Percentiles rank a stretch among this genome's conserved stretches.
Conservation (phyloP, 2,797 vertebrate genomes). For the Telmatherina bonti region DNA sequence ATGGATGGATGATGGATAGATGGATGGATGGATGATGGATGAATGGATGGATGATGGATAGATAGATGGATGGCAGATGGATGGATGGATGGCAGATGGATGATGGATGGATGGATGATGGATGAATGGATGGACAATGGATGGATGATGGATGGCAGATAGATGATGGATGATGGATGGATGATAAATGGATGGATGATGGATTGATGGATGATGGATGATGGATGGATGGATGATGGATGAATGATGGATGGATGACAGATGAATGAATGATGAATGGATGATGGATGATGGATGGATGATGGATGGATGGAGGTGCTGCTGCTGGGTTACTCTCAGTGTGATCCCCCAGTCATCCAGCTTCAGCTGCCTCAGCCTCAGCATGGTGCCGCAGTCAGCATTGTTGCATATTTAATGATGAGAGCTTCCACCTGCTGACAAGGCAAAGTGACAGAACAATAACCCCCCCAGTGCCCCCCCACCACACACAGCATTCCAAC, state of each 20-base stretch:
- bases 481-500: constrained; percentile 5
- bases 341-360: constrained; percentile 64
- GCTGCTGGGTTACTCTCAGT: constrained; percentile 52
- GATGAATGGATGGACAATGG: not conserved
- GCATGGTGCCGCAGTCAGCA: constrained; percentile 95
- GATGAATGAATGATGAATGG: constrained; percentile 1
- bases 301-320: not conserved
- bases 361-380: constrained; percentile 89
- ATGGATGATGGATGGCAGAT: too few species aligned
- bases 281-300: not conserved
- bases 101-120: constrained; percentile 7
- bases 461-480: constrained; percentile 78
- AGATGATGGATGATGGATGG: too few species aligned
- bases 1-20: constrained; percentile 5
- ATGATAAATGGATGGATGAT: constrained; percentile 5
- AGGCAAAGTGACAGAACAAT: constrained; percentile 99
- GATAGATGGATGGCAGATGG: not conserved
- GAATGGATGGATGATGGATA: constrained; percentile 12
- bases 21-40: not conserved
- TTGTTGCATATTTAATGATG: constrained; percentile 99
- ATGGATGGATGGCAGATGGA: constrained; percentile 5
- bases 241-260: not conserved
- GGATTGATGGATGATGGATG: not conserved
- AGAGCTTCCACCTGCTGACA: constrained; percentile 98
- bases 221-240: constrained; percentile 15